Conservation (phyloP, 2,888 invertebrate genomes). For the Protophormia terraenovae region DNA sequence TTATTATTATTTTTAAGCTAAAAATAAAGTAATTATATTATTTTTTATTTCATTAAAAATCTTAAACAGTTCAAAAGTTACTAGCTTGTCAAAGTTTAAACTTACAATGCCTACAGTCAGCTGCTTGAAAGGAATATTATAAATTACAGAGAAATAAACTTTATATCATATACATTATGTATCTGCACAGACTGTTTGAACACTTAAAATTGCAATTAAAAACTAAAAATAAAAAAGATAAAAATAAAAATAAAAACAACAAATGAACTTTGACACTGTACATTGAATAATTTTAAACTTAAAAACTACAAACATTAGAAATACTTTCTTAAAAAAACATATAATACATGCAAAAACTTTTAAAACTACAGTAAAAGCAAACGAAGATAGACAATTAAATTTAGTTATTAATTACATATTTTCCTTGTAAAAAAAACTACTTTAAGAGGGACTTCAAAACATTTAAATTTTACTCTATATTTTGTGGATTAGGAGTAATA, state of each 20-base stretch:
- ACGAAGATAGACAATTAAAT: no score
- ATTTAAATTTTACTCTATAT: no score
- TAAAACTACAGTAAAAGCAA: background rate
- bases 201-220: constrained; percentile 16
- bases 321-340: no score
- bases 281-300: constrained; percentile 1
- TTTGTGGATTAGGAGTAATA: no score
- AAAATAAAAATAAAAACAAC: background rate
- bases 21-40: background rate
- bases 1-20: no score
- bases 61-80: constrained; percentile 9
- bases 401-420: no score
- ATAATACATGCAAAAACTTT: no score
- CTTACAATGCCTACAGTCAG: background rate
- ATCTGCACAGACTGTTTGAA: background rate
- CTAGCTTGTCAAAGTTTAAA: constrained; percentile 1
- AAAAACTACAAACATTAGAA: background rate
- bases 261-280: constrained; percentile 15
- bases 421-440: no score
- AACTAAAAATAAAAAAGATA: background rate
- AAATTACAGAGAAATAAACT: background rate
- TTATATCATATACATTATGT: background rate
- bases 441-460: no score
- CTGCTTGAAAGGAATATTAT: background rate
- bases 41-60: background rate